A percentile compares a stretch with the other conserved stretches of the same genome.
These are phyloP conservation scores for Clarias platycephalus DNA, from an alignment of 2,797 vertebrate species.

Conservation along the genomic window DNA sequence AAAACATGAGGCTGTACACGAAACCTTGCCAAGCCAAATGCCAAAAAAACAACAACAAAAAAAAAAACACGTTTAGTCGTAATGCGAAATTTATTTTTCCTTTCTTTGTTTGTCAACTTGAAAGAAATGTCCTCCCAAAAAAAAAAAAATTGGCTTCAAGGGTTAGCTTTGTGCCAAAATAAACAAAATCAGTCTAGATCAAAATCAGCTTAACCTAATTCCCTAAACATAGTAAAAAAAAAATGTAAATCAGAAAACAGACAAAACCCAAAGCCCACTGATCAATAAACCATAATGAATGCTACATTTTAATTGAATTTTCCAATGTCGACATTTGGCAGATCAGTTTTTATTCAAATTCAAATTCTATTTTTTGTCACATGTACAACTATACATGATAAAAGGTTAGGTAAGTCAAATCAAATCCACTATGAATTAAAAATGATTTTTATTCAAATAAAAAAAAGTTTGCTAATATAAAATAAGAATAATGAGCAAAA, in stretches of 20 bases:
- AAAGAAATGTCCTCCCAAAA: slow-evolving; percentile 6
- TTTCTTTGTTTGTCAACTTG: slow-evolving; percentile 32
- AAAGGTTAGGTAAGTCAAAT: too few relatives aligned
- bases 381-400: too few relatives aligned
- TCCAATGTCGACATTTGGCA: background rate
- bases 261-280: background rate
- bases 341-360: background rate
- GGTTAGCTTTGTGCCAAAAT: slow-evolving; percentile 12
- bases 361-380: too few relatives aligned
- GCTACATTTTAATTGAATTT: background rate
- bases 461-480: too few relatives aligned
- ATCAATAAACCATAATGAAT: background rate
- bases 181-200: slow-evolving; percentile 4
- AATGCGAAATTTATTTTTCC: slow-evolving; percentile 27
- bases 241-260: background rate
- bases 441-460: too few relatives aligned
- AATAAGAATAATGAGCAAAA: too few relatives aligned
- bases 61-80: background rate
- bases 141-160: slow-evolving; percentile 20
- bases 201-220: slow-evolving; percentile 14
- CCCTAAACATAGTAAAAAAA: background rate
- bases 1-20: slow-evolving; percentile 12
- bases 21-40: slow-evolving; percentile 12
- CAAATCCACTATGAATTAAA: too few relatives aligned
- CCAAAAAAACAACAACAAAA: slow-evolving; percentile 10